Evolutionary conservation across 2,113 vertebrate genomes (phyloP).

Genomic region (Glaucomys volans): DNA sequence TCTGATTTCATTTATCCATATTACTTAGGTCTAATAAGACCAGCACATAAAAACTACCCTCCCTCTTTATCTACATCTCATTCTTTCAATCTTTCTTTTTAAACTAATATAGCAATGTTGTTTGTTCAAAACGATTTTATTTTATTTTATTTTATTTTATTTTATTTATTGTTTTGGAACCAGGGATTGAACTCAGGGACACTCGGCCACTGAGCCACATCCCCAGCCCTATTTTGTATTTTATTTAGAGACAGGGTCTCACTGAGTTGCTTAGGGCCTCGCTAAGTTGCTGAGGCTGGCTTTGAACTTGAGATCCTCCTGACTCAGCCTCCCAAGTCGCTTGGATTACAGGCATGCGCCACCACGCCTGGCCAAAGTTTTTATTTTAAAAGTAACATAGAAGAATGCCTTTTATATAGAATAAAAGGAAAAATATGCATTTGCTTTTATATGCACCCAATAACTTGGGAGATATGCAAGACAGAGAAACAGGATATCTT

Average conservation of each 20-base stretch:
- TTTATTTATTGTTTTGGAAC: no score
- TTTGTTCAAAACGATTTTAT: background rate
- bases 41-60: background rate
- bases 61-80: background rate
- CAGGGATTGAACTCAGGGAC: no score
- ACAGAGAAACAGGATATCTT: conserved; percentile 17
- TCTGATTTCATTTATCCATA: background rate
- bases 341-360: no score
- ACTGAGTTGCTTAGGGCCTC: no score
- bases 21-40: background rate
- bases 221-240: no score
- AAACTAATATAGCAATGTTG: background rate
- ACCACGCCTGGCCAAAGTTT: no score
- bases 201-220: no score
- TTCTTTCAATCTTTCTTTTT: background rate
- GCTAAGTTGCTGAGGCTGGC: no score
- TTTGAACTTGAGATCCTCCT: no score
- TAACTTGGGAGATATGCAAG: background rate
- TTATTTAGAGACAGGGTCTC: no score
- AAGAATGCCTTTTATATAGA: background rate
- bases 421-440: conserved; percentile 1
- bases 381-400: background rate
- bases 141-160: no score
- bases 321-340: no score
- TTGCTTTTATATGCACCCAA: background rate